These are phyloP conservation scores for Odontophorus gujanensis DNA, from an alignment of 2,113 vertebrate species.

Conservation along the genomic window DNA sequence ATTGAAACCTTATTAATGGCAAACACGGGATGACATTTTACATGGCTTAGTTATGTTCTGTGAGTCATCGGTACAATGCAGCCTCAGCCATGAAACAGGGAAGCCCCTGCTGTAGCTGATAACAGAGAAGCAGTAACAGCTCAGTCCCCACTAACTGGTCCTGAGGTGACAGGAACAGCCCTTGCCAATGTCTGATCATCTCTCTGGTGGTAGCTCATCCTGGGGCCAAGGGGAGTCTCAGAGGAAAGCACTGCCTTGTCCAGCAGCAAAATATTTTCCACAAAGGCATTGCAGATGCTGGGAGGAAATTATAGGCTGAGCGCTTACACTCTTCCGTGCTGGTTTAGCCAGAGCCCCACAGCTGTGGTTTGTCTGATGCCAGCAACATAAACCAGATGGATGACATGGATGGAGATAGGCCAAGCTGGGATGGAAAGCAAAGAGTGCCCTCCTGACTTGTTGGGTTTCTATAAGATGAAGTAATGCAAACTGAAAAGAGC, in stretches of 20 bases:
- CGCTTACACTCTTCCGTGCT: constrained; percentile 34
- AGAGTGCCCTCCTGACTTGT: constrained; percentile 55
- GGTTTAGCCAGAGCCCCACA: constrained; percentile 65
- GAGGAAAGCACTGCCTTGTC: background rate
- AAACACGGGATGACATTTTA: constrained; percentile 91
- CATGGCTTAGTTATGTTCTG: constrained; percentile 89
- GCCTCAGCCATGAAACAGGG: constrained; percentile 60
- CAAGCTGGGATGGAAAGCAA: constrained; percentile 59
- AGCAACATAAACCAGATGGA: constrained; percentile 73
- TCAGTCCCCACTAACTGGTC: constrained; percentile 28
- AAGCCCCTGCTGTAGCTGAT: constrained; percentile 52
- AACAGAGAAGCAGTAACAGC: constrained; percentile 30
- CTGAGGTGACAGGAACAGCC: background rate
- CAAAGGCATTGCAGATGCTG: background rate
- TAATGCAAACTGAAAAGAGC: constrained; percentile 30
- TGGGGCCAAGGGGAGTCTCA: background rate
- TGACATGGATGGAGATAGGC: constrained; percentile 20
- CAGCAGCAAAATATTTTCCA: constrained; percentile 29
- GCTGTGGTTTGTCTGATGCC: constrained; percentile 59
- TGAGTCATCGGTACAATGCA: constrained; percentile 81
- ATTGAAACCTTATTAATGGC: constrained; percentile 88
- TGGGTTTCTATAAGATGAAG: constrained; percentile 61
- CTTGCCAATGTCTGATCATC: constrained; percentile 1
- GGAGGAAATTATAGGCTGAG: constrained; percentile 31
- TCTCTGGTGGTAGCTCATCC: background rate